Evolutionary conservation across 2,797 vertebrate species (phyloP).

Genomic region (Malurus splendens): DNA sequence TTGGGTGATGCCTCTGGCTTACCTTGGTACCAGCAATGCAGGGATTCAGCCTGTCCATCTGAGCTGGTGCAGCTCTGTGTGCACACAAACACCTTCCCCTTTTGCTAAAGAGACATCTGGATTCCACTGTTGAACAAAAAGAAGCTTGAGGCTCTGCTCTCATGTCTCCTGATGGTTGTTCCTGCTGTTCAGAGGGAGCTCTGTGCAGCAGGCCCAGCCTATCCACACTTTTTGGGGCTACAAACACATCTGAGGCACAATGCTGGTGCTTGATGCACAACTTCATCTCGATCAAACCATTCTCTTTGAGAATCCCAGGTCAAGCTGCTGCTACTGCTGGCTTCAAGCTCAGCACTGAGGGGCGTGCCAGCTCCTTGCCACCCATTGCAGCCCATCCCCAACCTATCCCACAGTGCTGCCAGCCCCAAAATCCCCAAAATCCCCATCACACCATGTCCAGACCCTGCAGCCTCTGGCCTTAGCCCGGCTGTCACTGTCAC

Average conservation of each 20-base stretch:
- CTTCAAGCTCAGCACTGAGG: fast-evolving
- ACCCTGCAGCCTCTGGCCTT: not conserved
- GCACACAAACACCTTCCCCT: not conserved
- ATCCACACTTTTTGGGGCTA: not conserved
- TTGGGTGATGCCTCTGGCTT: not conserved
- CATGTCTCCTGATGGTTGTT: fast-evolving
- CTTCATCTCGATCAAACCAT: fast-evolving
- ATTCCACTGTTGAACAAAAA: not conserved
- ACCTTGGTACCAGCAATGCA: fast-evolving
- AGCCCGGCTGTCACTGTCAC: not conserved
- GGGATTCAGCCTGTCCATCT: not conserved
- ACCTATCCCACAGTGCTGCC: fast-evolving
- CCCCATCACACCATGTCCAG: not conserved
- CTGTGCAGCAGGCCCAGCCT: not conserved
- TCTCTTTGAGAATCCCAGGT: fast-evolving
- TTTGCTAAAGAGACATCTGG: fast-evolving
- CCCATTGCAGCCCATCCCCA: fast-evolving
- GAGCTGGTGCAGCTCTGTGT: not conserved
- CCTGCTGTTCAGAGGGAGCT: not conserved
- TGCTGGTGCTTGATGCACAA: no score
- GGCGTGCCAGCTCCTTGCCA: fast-evolving
- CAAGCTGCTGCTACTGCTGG: fast-evolving
- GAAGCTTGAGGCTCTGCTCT: not conserved
- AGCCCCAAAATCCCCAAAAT: not conserved
- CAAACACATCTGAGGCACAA: fast-evolving